Conservation (phyloP, 2,113 vertebrate genomes). For the Collichthys lucidus region DNA sequence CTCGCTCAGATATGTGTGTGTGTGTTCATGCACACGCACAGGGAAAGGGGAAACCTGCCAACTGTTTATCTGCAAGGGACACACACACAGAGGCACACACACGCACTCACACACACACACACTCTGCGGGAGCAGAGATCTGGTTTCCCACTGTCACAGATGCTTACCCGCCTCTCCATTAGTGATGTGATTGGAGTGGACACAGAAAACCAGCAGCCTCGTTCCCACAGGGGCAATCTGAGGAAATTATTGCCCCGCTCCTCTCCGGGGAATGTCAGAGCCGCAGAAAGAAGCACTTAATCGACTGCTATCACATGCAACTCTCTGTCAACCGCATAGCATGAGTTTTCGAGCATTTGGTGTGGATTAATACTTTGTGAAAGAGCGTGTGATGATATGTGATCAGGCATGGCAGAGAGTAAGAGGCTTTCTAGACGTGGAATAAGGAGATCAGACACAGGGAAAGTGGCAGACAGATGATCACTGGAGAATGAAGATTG, state of each 20-base stretch:
- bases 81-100: conserved; percentile 15
- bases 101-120: conserved; percentile 29
- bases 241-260: conserved; percentile 74
- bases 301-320: conserved; percentile 67
- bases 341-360: conserved; percentile 53
- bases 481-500: conserved; percentile 48
- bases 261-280: conserved; percentile 67
- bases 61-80: conserved; percentile 77
- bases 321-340: conserved; percentile 45
- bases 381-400: conserved; percentile 49
- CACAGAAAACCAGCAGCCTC: conserved; percentile 79
- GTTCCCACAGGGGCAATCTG: conserved; percentile 79
- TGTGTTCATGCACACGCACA: conserved; percentile 50
- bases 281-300: conserved; percentile 74
- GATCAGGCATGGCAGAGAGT: conserved; percentile 51
- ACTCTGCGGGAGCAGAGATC: conserved; percentile 65
- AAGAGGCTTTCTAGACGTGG: conserved; percentile 39
- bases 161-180: conserved; percentile 88
- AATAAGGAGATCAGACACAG: conserved; percentile 45
- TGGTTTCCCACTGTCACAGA: conserved; percentile 83
- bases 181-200: conserved; percentile 91
- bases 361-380: conserved; percentile 59
- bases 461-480: conserved; percentile 46
- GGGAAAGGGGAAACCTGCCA: conserved; percentile 87
- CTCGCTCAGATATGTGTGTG: conserved; percentile 42